Evolutionary conservation across 2,113 vertebrate species (phyloP), one percentile per base, ranked within the genome.

Genomic region (Xiphophorus hellerii): DNA sequence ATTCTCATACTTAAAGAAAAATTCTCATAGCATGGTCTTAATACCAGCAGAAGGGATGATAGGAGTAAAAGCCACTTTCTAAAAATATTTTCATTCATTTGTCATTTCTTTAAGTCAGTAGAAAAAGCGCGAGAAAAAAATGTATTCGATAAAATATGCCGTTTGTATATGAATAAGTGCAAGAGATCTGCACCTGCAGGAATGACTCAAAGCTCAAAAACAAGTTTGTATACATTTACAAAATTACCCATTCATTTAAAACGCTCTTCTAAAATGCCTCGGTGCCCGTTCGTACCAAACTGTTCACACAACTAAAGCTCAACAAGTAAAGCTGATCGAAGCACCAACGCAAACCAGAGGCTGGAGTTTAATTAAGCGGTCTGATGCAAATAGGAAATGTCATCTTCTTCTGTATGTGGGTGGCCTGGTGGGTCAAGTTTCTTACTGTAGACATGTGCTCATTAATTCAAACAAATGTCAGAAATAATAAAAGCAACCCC

Each of bases 381-480:
- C 66, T 70, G 44, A 61, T 7, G 20, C n/a, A 73, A 72, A 69
- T 12, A 35, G 71, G 35, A 78, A 74, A 81, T 66, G 66, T 25
- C 76, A 44, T 69, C 69, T 33, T 10, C 58, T 2, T 42, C 11
- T 69, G 35, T 63, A 69, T 48, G 71, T 54, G 54, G 60, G 69
- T 27, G 60, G 68, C 28, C 51, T 35, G 79, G 25, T 20, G 35
- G 71, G 28, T 78, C 66, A 71, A 35, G 66, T 39, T 66, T 69
- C 35, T 68, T 66, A 48, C 61, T 54, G 67, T 33, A 70, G 64
- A 70, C 67, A 30, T 71, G 67, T 15, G 3, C 68, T 77, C 61
- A 63, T 69, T 67, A 70, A 83, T 76, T 69, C n/a, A 82, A 88
- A 83, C 74, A 66, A 87, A 74, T 73, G 71, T 60, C 69, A 66